phyloP scores from a whole-genome alignment of 2,888 invertebrate genomes.

The Punctoribates punctum region DNA sequence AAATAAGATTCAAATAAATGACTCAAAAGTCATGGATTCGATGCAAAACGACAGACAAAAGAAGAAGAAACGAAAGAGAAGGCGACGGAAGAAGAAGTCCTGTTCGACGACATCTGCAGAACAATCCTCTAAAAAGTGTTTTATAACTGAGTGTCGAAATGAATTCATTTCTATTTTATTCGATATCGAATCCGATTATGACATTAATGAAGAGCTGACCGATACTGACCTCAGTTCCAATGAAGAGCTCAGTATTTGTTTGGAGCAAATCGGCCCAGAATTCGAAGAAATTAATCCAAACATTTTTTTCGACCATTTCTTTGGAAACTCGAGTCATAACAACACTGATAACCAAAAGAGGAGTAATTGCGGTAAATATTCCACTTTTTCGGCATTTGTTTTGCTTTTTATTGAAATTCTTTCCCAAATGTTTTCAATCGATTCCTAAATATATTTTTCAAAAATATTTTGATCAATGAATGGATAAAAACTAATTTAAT shows the following conservation, averaged over 20 bases:
- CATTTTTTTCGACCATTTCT: not conserved
- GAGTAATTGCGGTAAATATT: too few relatives aligned
- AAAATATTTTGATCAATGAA: too few relatives aligned
- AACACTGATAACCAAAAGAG: not conserved
- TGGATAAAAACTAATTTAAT: too few relatives aligned
- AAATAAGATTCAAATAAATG: not conserved
- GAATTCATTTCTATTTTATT: conserved; percentile 7
- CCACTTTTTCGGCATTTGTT: too few relatives aligned
- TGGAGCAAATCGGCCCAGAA: not conserved
- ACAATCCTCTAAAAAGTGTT: not conserved
- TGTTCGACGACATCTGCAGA: not conserved
- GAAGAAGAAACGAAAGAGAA: conserved; percentile 18
- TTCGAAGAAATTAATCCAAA: not conserved
- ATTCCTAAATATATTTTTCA: too few relatives aligned
- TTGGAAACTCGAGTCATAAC: not conserved
- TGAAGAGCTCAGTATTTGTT: not conserved
- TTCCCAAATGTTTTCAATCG: too few relatives aligned
- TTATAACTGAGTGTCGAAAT: not conserved
- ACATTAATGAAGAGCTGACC: not conserved
- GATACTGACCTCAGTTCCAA: not conserved
- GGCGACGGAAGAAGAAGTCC: not conserved
- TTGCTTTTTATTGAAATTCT: too few relatives aligned
- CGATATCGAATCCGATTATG: not conserved
- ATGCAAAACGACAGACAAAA: conserved; percentile 30
- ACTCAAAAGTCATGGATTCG: not conserved